Evolutionary conservation across 2,888 invertebrate genomes (phyloP), one percentile per base, ranked within the genome.

Genomic region (Rotaria sp.): DNA sequence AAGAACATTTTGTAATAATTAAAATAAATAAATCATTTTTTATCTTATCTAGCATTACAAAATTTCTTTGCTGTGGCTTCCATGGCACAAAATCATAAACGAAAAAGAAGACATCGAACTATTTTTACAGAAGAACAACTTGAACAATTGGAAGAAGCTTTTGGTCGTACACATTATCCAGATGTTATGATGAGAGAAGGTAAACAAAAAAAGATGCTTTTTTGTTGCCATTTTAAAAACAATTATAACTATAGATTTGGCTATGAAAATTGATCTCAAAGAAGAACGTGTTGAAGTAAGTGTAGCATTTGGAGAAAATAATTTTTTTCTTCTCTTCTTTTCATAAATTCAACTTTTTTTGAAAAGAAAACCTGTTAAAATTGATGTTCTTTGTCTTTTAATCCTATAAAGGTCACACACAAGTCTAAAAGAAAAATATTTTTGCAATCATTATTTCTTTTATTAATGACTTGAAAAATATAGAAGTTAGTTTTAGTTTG

Each of bases 111-210:
- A 15, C 97, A 98, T 91, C 94, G 98, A 88, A 99, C 98, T 88
- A 99, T 99, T 91, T 99, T 99, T 93, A 97, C 96, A 41, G 98
- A 99, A 91, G 97, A 98, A 90, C 97, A 97, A 91, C 92, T 97
- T 88, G 97, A 97, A 90, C 96, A 96, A 90, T 93, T 97, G 88
- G 97, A 97, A 92, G 95, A 95, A 86, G 97, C 97, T 85, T 97
- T 97, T 92, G 95, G 96, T 90, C 96, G 96, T 92, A 99, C 98
- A 0, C 98, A 99, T 91, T 99, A 99, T 92, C 98, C 98, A 0
- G 96, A 97, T 91, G 93, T 93, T 5, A 88, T 92, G 85, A 90
- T 93, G n/a, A 92, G 98, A 86, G 98, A 99, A 91, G 80, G 80
- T 80, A 80, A 45, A 45, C 10, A 74, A 74, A 35, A 57, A 1